phyloP scores from a whole-genome alignment of 2,888 invertebrate species.

The Tetrapedia diversipes region DNA sequence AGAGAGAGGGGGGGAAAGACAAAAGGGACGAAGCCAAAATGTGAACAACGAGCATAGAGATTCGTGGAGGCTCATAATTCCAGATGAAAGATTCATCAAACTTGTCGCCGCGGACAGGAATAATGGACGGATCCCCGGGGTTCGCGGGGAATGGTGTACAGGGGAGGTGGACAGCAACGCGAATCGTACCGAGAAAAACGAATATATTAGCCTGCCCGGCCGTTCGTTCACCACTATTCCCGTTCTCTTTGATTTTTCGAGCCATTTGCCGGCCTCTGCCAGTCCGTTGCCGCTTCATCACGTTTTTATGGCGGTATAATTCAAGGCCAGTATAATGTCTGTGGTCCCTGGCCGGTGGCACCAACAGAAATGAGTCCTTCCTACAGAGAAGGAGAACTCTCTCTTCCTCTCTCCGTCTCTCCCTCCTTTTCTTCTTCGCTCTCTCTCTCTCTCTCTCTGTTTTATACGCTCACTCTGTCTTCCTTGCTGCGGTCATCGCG shows the following conservation, averaged over 20 bases:
- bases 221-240: slow-evolving; percentile 59
- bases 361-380: slow-evolving; percentile 42
- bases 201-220: slow-evolving; percentile 48
- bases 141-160: too few species aligned
- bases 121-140: slow-evolving; percentile 26
- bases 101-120: slow-evolving; percentile 11
- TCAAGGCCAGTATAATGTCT: slow-evolving; percentile 69
- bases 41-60: not conserved
- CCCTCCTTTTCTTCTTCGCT: too few species aligned
- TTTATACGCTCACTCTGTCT: slow-evolving; percentile 5
- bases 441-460: too few species aligned
- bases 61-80: slow-evolving; percentile 7
- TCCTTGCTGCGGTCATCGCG: slow-evolving; percentile 40
- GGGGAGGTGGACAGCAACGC: slow-evolving; percentile 11
- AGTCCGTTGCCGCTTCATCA: slow-evolving; percentile 64
- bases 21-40: too few species aligned
- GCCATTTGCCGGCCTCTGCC: slow-evolving; percentile 61
- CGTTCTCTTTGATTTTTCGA: slow-evolving; percentile 69
- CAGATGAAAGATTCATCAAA: slow-evolving; percentile 11
- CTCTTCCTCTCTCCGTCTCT: slow-evolving; percentile 6
- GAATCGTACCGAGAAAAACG: slow-evolving; percentile 43
- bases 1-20: too few species aligned
- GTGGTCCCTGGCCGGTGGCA: slow-evolving; percentile 53
- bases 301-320: slow-evolving; percentile 73
- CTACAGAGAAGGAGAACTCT: too few species aligned